These are phyloP conservation scores for Maccullochella peelii DNA, from an alignment of 2,113 vertebrate genomes.

Conservation along the genomic window DNA sequence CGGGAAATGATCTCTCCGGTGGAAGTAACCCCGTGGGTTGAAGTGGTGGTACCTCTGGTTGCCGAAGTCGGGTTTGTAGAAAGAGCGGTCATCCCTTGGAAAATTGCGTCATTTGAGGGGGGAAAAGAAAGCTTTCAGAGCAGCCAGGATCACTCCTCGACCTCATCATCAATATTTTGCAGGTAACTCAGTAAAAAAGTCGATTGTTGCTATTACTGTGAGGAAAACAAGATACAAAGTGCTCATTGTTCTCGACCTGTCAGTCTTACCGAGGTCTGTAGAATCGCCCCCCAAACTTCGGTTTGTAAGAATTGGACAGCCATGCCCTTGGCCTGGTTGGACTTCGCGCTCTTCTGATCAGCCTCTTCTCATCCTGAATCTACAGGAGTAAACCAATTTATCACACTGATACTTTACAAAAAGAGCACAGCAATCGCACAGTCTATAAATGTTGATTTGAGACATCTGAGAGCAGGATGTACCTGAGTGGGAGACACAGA, in stretches of 20 bases:
- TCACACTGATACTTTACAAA: background rate
- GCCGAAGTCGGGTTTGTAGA: conserved; percentile 58
- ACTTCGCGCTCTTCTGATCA: conserved; percentile 69
- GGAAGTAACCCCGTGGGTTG: background rate
- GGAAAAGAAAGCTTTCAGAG: background rate
- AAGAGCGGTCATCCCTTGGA: conserved; percentile 57
- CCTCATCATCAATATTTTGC: background rate
- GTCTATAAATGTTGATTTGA: background rate
- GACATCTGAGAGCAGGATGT: conserved; percentile 1
- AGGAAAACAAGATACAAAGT: background rate
- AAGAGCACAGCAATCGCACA: background rate
- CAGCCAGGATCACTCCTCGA: background rate
- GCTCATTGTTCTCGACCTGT: background rate
- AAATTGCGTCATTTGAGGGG: conserved; percentile 48
- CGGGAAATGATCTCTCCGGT: conserved; percentile 20
- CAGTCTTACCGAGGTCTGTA: conserved; percentile 65
- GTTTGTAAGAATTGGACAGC: conserved; percentile 52
- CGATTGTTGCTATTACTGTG: rapidly evolving
- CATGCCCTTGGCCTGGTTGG: conserved; percentile 58
- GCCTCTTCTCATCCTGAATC: conserved; percentile 59
- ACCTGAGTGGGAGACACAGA: conserved; percentile 31
- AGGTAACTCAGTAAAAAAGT: background rate
- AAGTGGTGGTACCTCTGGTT: conserved; percentile 54
- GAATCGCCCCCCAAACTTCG: conserved; percentile 54
- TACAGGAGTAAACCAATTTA: background rate